Conservation (phyloP, 1,140 invertebrate species). For the Pteromalus puparum region DNA sequence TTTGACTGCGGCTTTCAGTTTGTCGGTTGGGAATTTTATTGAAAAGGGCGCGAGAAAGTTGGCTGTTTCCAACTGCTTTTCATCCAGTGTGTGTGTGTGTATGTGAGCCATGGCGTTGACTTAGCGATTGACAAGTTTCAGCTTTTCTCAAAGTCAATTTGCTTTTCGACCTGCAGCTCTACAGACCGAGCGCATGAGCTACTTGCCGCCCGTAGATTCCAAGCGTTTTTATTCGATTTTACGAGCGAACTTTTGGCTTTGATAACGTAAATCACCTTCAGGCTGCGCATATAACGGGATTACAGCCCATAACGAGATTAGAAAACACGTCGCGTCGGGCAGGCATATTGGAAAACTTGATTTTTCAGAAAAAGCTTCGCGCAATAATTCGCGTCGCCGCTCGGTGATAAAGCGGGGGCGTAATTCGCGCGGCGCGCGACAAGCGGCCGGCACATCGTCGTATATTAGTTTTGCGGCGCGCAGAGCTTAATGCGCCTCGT, state of each 20-base stretch:
- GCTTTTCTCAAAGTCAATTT: neutral
- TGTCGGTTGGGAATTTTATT: neutral
- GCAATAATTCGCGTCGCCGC: neutral
- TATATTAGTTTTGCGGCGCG: slow-evolving; percentile 55
- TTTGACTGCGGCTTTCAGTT: neutral
- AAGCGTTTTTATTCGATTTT: neutral
- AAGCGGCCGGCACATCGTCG: slow-evolving; percentile 30
- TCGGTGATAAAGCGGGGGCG: slow-evolving; percentile 1
- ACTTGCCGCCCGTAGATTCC: neutral
- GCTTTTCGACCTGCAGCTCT: neutral
- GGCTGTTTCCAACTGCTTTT: neutral
- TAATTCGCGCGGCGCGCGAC: slow-evolving; percentile 42
- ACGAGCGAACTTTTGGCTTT: neutral
- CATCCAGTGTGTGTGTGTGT: neutral
- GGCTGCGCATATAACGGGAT: neutral
- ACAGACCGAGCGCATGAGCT: neutral
- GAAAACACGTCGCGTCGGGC: neutral
- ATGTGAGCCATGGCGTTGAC: neutral
- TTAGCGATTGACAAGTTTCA: neutral
- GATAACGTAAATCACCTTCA: neutral
- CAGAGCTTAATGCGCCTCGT: slow-evolving; percentile 57
- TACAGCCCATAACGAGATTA: neutral
- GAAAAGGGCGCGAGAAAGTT: neutral
- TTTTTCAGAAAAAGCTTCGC: slow-evolving; percentile 17
- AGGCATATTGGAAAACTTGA: neutral